Evolutionary conservation across 2,797 vertebrate species (phyloP).

Genomic region (Artibeus jamaicensis): DNA sequence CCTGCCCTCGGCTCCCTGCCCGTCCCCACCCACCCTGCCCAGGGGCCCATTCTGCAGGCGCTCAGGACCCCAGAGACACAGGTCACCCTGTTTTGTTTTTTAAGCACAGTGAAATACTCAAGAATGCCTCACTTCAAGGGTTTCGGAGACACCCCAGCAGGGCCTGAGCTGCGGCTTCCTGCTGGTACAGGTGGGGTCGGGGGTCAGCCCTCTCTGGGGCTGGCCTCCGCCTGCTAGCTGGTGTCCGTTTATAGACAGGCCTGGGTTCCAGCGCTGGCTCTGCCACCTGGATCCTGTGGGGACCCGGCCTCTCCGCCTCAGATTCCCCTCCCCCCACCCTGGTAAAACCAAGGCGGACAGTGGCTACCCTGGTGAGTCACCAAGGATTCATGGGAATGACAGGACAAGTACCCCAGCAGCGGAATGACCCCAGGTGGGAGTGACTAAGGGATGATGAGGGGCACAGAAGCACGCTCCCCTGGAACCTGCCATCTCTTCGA

Average conservation of each 20-base stretch:
- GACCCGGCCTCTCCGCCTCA: not conserved
- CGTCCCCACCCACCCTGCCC: not conserved
- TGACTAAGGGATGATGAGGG: too few relatives aligned
- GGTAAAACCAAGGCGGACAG: not conserved
- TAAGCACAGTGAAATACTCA: not conserved
- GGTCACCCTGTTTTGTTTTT: not conserved
- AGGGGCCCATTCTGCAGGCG: not conserved
- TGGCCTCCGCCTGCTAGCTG: not conserved
- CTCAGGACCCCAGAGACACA: not conserved
- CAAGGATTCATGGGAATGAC: not conserved
- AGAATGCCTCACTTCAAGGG: not conserved
- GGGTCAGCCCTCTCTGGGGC: not conserved
- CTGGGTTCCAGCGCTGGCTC: not conserved
- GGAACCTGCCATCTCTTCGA: not conserved
- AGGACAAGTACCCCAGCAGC: not conserved
- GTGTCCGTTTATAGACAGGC: not conserved
- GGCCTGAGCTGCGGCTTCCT: not conserved
- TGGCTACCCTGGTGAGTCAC: not conserved
- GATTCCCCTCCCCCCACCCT: not conserved
- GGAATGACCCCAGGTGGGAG: not conserved
- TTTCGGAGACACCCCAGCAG: not conserved
- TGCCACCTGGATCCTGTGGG: too few relatives aligned
- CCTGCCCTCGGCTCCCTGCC: not conserved
- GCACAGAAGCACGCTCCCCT: not conserved
- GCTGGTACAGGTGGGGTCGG: not conserved